phyloP scores from a whole-genome alignment of 2,888 invertebrate genomes.

The Andricus curvator region DNA sequence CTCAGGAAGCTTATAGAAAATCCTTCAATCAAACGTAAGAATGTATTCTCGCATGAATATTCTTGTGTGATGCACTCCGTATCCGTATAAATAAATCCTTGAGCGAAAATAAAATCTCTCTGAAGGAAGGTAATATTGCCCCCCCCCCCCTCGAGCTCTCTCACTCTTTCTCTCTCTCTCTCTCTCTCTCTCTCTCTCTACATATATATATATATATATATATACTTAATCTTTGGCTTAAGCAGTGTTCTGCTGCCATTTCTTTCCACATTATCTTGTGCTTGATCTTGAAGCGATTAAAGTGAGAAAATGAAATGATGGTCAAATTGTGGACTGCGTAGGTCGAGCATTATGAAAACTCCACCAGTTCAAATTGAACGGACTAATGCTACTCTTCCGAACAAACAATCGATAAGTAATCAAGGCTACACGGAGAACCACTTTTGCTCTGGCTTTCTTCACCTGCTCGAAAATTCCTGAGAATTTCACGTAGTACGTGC shows the following conservation, averaged over 20 bases:
- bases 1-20: neutral
- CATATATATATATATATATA: neutral
- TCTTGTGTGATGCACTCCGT: neutral
- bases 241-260: neutral
- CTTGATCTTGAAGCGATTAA: conserved; percentile 37
- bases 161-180: no score
- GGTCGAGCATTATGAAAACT: conserved; percentile 41
- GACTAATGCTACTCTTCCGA: conserved; percentile 46
- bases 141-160: no score
- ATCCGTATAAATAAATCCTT: neutral
- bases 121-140: neutral
- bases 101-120: neutral
- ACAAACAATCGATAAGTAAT: conserved; percentile 63
- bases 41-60: neutral
- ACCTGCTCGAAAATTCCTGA: neutral
- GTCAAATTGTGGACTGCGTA: conserved; percentile 50
- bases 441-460: conserved; percentile 3
- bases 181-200: no score
- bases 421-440: conserved; percentile 45
- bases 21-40: neutral
- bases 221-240: neutral
- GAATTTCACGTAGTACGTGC: neutral
- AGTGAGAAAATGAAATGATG: conserved; percentile 48
- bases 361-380: conserved; percentile 53
- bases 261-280: neutral